Evolutionary conservation across 2,888 invertebrate genomes (phyloP).

Genomic region (Automeris io): DNA sequence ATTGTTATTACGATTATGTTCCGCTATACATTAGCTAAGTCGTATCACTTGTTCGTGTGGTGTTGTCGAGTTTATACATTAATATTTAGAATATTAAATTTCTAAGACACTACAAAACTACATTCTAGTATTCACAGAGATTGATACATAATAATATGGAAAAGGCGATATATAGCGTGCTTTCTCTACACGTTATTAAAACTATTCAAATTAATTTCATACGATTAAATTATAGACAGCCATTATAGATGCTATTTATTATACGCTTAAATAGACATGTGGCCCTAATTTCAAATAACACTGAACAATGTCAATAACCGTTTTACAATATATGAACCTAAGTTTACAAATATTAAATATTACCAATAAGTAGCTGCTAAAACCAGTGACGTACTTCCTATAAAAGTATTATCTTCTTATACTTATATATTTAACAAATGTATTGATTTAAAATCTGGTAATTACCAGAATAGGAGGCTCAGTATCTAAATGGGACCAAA

Average conservation of each 20-base stretch:
- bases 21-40: slow-evolving; percentile 59
- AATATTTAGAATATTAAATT: slow-evolving; percentile 73
- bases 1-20: slow-evolving; percentile 39
- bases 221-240: slow-evolving; percentile 42
- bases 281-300: not conserved
- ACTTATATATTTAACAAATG: too few species aligned
- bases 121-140: slow-evolving; percentile 73
- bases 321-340: too few species aligned
- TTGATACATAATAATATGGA: slow-evolving; percentile 59
- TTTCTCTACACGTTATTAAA: slow-evolving; percentile 44
- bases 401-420: too few species aligned
- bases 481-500: too few species aligned
- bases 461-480: too few species aligned
- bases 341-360: too few species aligned
- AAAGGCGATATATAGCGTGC: slow-evolving; percentile 67
- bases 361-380: too few species aligned
- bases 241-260: slow-evolving; percentile 37
- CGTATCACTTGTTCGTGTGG: slow-evolving; percentile 73
- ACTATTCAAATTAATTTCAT: slow-evolving; percentile 32
- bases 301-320: not conserved
- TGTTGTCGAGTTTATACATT: slow-evolving; percentile 55
- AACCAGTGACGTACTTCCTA: too few species aligned
- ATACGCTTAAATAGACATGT: not conserved
- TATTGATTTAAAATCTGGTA: too few species aligned
- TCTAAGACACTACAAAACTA: slow-evolving; percentile 72